These are phyloP conservation scores for Pyrocephalus nanus DNA, from an alignment of 2,797 vertebrate genomes.

Conservation along the genomic window DNA sequence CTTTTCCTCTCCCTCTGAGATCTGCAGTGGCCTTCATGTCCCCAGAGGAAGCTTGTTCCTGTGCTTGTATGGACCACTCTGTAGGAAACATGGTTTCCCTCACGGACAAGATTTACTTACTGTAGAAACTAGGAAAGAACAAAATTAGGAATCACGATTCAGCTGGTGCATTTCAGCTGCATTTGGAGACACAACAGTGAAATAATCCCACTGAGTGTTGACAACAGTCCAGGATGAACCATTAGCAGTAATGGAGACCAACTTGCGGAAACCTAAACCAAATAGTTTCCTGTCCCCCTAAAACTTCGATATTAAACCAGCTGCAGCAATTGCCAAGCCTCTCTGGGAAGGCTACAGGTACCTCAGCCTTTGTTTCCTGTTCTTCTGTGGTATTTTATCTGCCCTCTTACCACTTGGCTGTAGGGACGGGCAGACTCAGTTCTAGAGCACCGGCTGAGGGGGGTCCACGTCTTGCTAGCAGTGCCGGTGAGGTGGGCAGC, in stretches of 20 bases:
- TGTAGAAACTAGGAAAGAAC: neutral
- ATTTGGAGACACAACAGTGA: neutral
- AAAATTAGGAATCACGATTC: rapidly evolving
- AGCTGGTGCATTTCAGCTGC: neutral
- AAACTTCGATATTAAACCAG: neutral
- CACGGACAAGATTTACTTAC: rapidly evolving
- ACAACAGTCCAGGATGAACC: rapidly evolving
- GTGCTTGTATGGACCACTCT: rapidly evolving
- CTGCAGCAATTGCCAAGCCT: neutral
- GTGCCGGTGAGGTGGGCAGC: rapidly evolving
- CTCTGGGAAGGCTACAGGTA: rapidly evolving
- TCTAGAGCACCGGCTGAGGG: neutral
- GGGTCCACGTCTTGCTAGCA: neutral
- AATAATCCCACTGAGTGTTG: neutral
- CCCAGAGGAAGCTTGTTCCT: neutral
- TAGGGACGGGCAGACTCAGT: rapidly evolving
- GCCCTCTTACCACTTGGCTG: neutral
- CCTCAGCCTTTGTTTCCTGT: no score
- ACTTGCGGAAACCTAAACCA: neutral
- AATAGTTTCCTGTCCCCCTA: neutral
- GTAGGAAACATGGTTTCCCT: neutral
- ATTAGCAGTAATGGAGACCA: neutral
- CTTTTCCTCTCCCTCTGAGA: neutral
- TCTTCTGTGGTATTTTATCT: neutral
- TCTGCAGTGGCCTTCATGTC: neutral